Conservation (phyloP, 1,140 invertebrate species). For the Onthophagus taurus region DNA sequence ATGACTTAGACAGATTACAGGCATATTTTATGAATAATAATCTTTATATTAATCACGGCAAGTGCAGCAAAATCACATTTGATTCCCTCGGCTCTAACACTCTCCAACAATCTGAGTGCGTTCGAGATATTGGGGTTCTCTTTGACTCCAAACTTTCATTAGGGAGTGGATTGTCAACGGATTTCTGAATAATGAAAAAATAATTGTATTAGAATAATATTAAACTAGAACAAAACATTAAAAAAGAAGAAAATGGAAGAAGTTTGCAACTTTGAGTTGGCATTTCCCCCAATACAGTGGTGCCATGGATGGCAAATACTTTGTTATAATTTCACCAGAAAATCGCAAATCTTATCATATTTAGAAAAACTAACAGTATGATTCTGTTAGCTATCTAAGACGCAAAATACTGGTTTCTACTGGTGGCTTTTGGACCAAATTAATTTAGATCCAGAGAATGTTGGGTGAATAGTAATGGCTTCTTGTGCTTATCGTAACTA, state of each 20-base stretch:
- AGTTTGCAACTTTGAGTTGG: slow-evolving; percentile 7
- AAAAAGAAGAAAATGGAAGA: background rate
- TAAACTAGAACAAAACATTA: background rate
- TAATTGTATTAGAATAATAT: background rate
- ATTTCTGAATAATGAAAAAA: background rate
- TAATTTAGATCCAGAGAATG: too few species aligned
- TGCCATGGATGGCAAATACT: slow-evolving; percentile 13
- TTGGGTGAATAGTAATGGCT: too few species aligned
- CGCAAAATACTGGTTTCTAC: background rate
- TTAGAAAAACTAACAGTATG: background rate
- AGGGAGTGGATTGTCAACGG: background rate
- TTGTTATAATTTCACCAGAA: background rate
- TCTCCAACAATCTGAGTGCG: too few species aligned
- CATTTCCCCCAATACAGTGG: slow-evolving; percentile 11
- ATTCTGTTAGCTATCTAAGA: background rate
- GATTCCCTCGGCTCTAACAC: too few species aligned
- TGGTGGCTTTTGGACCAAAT: background rate
- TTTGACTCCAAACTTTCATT: too few species aligned
- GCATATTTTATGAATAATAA: too few species aligned
- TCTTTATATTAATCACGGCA: too few species aligned
- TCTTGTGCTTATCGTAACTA: too few species aligned
- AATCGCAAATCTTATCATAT: background rate
- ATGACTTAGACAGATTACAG: too few species aligned
- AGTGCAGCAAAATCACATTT: too few species aligned
- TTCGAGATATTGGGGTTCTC: too few species aligned